Conservation (phyloP, 2,113 vertebrate genomes). For the Pseudolaguvia tuberculata region DNA sequence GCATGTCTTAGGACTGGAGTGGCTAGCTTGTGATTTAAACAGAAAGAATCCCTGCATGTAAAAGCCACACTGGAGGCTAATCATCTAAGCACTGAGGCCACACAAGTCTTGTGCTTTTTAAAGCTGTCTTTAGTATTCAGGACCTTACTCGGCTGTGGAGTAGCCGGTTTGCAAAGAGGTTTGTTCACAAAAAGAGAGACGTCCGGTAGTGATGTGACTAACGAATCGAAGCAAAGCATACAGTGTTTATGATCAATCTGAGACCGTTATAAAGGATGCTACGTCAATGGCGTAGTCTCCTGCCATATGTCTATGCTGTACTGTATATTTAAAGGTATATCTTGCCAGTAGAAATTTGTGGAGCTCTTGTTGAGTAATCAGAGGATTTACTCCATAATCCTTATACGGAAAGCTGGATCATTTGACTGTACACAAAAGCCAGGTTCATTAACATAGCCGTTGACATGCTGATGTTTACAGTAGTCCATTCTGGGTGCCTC, state of each 20-base stretch:
- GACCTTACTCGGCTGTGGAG: conserved; percentile 22
- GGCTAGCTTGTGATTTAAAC: conserved; percentile 28
- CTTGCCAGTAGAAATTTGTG: neutral
- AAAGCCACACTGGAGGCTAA: conserved; percentile 39
- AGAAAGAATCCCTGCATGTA: conserved; percentile 25
- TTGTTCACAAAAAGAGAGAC: conserved; percentile 10
- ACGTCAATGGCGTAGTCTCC: conserved; percentile 21
- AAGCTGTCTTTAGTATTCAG: conserved; percentile 43
- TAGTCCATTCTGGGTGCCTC: too few relatives aligned
- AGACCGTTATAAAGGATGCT: neutral
- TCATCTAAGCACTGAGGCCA: conserved; percentile 37
- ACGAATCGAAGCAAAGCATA: neutral
- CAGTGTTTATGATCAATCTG: conserved; percentile 17
- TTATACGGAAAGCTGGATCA: neutral
- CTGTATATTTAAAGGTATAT: too few relatives aligned
- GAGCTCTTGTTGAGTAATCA: too few relatives aligned
- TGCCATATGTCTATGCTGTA: neutral
- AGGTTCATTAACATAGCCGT: neutral
- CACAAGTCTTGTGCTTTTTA: conserved; percentile 28
- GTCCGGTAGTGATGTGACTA: neutral
- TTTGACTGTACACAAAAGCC: neutral
- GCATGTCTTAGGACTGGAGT: conserved; percentile 26
- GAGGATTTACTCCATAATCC: neutral
- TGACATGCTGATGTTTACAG: neutral
- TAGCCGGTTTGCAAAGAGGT: conserved; percentile 26